Evolutionary conservation across 2,113 vertebrate genomes (phyloP).

Genomic region (Trematomus loennbergii): DNA sequence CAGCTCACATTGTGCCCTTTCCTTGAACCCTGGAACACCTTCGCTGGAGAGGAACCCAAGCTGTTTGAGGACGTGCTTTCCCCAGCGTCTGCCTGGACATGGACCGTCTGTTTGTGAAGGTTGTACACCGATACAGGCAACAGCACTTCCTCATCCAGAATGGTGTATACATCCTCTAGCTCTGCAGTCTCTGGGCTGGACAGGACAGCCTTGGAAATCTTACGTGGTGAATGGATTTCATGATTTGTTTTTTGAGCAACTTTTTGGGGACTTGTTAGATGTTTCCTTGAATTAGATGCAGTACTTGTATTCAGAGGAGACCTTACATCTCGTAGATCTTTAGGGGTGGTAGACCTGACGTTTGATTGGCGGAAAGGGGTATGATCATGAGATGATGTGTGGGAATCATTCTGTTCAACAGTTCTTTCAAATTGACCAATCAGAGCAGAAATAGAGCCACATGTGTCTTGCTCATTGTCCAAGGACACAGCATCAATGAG

Average conservation of each 20-base stretch:
- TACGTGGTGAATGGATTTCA: constrained; percentile 29
- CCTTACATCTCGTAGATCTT: constrained; percentile 36
- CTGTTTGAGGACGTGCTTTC: constrained; percentile 53
- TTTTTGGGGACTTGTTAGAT: constrained; percentile 43
- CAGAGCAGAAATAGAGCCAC: constrained; percentile 89
- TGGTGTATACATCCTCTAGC: constrained; percentile 79
- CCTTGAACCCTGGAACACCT: constrained; percentile 47
- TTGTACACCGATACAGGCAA: constrained; percentile 77
- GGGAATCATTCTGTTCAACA: constrained; percentile 70
- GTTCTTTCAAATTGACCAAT: constrained; percentile 88
- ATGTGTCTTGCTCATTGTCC: constrained; percentile 83
- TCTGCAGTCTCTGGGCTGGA: constrained; percentile 86
- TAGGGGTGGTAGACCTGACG: constrained; percentile 31
- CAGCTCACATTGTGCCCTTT: constrained; percentile 26
- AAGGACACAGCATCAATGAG: constrained; percentile 92
- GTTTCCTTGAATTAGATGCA: constrained; percentile 22
- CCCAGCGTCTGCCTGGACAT: constrained; percentile 44
- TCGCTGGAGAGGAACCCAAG: constrained; percentile 63
- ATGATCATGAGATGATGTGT: constrained; percentile 43
- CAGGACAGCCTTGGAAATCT: constrained; percentile 35
- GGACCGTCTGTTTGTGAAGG: constrained; percentile 59
- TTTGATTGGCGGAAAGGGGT: constrained; percentile 40
- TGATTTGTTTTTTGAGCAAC: constrained; percentile 42
- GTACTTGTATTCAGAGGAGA: constrained; percentile 35
- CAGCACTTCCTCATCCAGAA: constrained; percentile 83